Evolutionary conservation across 2,888 invertebrate genomes (phyloP).

Genomic region (Amiota mariae): DNA sequence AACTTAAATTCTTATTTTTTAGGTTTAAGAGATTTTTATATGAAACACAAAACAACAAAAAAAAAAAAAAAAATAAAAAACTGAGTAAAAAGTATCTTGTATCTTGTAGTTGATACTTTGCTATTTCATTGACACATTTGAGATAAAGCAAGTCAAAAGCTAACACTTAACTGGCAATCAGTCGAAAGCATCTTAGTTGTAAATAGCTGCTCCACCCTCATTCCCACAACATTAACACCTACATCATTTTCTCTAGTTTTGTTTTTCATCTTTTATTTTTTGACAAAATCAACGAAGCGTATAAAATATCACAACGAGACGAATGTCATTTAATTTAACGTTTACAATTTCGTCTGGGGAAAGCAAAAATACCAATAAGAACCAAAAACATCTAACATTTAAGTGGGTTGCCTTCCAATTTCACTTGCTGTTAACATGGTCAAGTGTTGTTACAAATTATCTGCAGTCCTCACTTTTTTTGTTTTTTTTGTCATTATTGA

Average conservation of each 20-base stretch:
- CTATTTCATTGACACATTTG: no score
- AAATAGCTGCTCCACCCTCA: not conserved
- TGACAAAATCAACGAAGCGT: constrained; percentile 54
- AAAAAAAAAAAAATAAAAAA: no score
- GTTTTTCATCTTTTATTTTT: not conserved
- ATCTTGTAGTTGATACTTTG: no score
- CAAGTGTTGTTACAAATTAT: constrained; percentile 14
- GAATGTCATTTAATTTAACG: constrained; percentile 64
- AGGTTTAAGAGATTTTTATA: no score
- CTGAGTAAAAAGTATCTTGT: no score
- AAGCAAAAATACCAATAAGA: not conserved
- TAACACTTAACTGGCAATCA: constrained; percentile 3
- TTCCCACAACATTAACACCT: not conserved
- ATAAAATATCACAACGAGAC: constrained; percentile 54
- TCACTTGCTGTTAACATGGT: not conserved
- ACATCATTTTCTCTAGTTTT: not conserved
- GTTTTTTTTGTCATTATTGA: not conserved
- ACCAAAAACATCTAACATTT: constrained; percentile 1
- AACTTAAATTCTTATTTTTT: no score
- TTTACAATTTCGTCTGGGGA: constrained; percentile 45
- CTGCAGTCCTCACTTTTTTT: not conserved
- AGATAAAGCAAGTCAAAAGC: no score
- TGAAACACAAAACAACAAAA: no score
- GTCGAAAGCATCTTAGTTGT: not conserved
- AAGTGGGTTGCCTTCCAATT: constrained; percentile 12